Evolutionary conservation across 2,113 vertebrate genomes (phyloP), one percentile per base, ranked within the genome.

Genomic region (Labeo catla): DNA sequence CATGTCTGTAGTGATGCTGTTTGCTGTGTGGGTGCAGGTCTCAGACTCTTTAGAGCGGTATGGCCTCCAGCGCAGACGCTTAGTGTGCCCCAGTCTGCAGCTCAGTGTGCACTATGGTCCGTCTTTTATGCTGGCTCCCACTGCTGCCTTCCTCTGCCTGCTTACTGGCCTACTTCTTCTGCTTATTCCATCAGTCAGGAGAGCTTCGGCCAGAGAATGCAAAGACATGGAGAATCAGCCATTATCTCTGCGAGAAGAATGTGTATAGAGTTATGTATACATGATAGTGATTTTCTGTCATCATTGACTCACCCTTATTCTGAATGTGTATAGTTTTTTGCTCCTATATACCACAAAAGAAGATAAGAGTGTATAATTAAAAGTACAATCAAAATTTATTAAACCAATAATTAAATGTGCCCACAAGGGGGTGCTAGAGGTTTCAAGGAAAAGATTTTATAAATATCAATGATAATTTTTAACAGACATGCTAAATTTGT

Each of bases 1-100:
- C 86, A 88, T 88, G 87, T 91, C 91, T 89, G 36, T 91, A 97
- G 91, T 97, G 57, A 4, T 96, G 81, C 95, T 98, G 91, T 97
- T 96, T 57, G 93, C 97, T 91, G 93, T 96, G 91, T 98, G 97
- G 97, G 90, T 97, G 84, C 95, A 98, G 86, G 94, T 94, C 0
- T 91, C 97, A 90, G 95, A 95, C 72, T 95, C 96, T 91, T 92
- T 98, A 90, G 95, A 97, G 88, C 92, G 89, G 89, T 98, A 97
- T 85, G 92, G 87, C 77, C 86, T 84, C 16, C 89, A 87, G 89
- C 94, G 93, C 91, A 87, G 84, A 4, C 34, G 85, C 87, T 89
- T 93, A n/a, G 11, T 92, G 66, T 97, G 97, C 76, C 87, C 90
- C 13, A 93, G 94, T 21, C 96, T 96, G 91, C 90, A 92, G 23